Percentiles rank a stretch among this genome's conserved stretches.
phyloP scores from a whole-genome alignment of 2,113 vertebrate species.

The Heliornis fulica region DNA sequence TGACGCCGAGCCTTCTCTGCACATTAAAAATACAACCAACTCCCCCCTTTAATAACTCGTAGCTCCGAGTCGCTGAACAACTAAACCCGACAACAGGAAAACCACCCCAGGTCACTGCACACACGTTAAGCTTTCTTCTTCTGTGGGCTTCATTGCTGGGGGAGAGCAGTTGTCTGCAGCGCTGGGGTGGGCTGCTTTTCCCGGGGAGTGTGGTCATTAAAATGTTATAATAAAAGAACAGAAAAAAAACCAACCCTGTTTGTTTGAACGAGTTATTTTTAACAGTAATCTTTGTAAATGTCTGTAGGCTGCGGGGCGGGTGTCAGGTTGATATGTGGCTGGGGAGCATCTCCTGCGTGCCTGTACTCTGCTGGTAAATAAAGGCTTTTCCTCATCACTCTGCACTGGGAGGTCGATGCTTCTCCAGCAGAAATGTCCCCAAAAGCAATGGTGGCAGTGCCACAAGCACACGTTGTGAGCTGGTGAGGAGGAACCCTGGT shows the following conservation, averaged over 20 bases:
- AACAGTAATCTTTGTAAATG: neutral
- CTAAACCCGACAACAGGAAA: neutral
- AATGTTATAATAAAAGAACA: neutral
- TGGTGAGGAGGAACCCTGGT: neutral
- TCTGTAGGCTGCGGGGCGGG: neutral
- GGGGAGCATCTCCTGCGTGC: fast-evolving
- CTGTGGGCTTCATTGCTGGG: neutral
- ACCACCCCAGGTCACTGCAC: neutral
- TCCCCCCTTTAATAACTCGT: neutral
- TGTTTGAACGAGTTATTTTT: neutral
- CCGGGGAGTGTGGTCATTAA: neutral
- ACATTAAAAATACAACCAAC: neutral
- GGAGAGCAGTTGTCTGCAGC: neutral
- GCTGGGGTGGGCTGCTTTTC: neutral
- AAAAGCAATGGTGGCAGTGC: fast-evolving
- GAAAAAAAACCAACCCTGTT: no score
- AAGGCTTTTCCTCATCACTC: neutral
- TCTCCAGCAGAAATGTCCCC: neutral
- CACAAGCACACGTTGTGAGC: neutral
- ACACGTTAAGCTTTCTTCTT: neutral
- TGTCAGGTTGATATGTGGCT: fast-evolving
- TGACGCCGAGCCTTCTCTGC: neutral
- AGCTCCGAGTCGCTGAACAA: neutral
- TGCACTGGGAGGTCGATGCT: neutral
- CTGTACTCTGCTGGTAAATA: neutral